Evolutionary conservation across 1,140 invertebrate genomes (phyloP), one percentile per base, ranked within the genome.

Genomic region (Aphelinus atriplicis): DNA sequence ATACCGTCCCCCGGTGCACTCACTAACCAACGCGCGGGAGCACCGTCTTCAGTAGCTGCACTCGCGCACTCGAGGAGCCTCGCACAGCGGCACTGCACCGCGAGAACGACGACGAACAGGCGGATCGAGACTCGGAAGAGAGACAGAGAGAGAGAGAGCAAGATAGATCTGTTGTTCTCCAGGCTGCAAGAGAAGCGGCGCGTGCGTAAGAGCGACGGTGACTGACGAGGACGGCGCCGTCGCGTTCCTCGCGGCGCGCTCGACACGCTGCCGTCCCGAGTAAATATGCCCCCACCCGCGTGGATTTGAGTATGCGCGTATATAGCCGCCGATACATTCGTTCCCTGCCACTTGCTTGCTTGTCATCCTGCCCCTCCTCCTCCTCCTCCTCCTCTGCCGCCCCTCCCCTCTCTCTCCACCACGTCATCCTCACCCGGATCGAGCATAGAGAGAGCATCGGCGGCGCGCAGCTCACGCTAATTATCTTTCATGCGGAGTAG

Each of bases 221-320:
- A 71, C 69, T 71, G 68, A 51, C 48, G 55, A 47, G 3, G 7
- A 46, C 57, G 55, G 47, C 26, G 26, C 47, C 45, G 57, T 42
- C 68, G 68, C 58, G 57, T 56, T 48, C n/a, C 26, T 63, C 48
- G 61, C 61, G 3, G 43, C 69, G 69, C 42, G 26, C 9, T 45
- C 42, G 64, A 42, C 50, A 56, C 48, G 7, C 46, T 46, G 48
- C 4, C 51, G 56, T 51, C 42, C 10, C 51, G 55, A 60, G 68
- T 75, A 75, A 75, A 74, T 74, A 74, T 68, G 47, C 72, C 58
- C 72, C 72, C 58, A 74, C 73, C 47, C 4, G 46, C 55, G 7
- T 46, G 57, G 9, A 53, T 53, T 53, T 9, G 51, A 6, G 9
- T 53, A 53, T 53, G 9, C 9, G 51, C 9, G 9, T 53, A 53